Conservation (phyloP, 30 jellyfish, hydroid and myxozoan species). For the Catostylus mosaicus region DNA sequence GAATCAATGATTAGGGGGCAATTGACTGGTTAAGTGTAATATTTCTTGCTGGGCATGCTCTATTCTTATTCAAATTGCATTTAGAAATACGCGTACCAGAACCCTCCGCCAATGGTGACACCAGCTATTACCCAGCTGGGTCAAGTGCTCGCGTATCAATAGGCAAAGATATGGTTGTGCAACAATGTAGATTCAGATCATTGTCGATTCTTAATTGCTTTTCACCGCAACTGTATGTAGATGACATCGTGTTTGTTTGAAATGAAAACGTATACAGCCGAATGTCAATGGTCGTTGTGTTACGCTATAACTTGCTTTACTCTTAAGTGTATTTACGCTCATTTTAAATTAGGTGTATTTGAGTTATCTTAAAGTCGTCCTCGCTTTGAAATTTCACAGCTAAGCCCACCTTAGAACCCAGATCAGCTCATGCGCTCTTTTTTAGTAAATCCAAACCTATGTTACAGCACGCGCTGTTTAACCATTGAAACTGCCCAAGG, state of each 20-base stretch:
- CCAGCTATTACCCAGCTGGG: slow-evolving; percentile 50
- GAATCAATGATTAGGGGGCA: neutral
- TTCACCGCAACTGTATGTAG: neutral
- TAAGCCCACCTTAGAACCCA: too few relatives aligned
- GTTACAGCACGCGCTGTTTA: too few relatives aligned
- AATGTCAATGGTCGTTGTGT: too few relatives aligned
- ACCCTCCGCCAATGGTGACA: neutral
- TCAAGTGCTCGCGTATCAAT: slow-evolving; percentile 7
- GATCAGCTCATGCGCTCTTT: too few relatives aligned
- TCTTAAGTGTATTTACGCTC: too few relatives aligned
- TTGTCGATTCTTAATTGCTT: slow-evolving; percentile 14
- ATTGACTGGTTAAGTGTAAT: slow-evolving; percentile 41
- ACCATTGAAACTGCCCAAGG: too few relatives aligned
- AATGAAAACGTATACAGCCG: neutral
- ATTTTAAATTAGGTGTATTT: too few relatives aligned
- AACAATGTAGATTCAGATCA: neutral
- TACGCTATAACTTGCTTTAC: too few relatives aligned
- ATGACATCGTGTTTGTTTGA: neutral
- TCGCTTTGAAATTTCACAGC: too few relatives aligned
- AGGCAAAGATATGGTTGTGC: neutral
- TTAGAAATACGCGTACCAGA: neutral
- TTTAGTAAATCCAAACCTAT: too few relatives aligned
- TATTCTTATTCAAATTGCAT: neutral
- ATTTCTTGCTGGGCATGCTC: slow-evolving; percentile 43
- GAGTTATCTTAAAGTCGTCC: too few relatives aligned